phyloP scores from a whole-genome alignment of 2,113 vertebrate genomes.

The Lagopus muta region DNA sequence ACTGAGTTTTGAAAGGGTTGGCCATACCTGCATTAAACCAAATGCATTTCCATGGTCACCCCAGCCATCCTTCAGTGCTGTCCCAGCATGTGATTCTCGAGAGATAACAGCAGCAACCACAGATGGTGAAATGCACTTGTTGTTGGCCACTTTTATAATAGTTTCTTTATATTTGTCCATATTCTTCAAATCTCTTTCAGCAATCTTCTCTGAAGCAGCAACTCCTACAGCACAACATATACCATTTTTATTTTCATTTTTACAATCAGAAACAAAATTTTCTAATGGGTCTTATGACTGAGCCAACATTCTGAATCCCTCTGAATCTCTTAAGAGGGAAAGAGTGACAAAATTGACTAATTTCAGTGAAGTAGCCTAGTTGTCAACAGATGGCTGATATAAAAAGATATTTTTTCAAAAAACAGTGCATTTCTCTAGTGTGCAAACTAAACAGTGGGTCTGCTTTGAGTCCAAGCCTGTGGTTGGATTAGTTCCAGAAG shows the following conservation, averaged over 20 bases:
- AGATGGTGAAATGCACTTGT: conserved; percentile 68
- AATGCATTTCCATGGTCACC: conserved; percentile 73
- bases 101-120: conserved; percentile 78
- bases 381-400: neutral
- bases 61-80: conserved; percentile 47
- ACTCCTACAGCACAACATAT: conserved; percentile 53
- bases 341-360: neutral
- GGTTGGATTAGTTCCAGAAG: neutral
- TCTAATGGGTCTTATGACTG: neutral
- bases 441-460: neutral
- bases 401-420: neutral
- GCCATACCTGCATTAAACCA: conserved; percentile 79
- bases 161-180: conserved; percentile 62
- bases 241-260: neutral
- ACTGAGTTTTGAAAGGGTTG: neutral
- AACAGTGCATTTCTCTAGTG: neutral
- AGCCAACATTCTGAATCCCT: neutral
- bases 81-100: conserved; percentile 76
- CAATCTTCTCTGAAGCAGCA: conserved; percentile 74
- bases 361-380: neutral
- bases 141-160: conserved; percentile 67
- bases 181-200: conserved; percentile 69
- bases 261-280: neutral
- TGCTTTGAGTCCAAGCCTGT: neutral
- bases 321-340: neutral